Base-by-base conservation (phyloP, 1,140 invertebrate genomes). In the Brachystomella parvula region DNA sequence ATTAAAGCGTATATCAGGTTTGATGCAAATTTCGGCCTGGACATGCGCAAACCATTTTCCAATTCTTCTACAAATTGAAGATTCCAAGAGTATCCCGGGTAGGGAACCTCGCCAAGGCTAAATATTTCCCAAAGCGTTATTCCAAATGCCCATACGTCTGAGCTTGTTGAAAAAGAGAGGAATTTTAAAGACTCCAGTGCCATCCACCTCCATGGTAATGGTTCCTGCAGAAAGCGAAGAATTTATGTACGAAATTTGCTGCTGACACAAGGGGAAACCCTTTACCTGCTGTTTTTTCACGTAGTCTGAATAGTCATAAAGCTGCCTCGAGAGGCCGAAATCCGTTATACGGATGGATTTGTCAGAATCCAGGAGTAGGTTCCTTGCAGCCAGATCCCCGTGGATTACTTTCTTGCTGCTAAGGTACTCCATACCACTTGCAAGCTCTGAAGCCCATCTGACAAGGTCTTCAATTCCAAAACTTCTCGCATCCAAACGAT, bases 341-440 rank as follows among this genome's bases (percentile, higher is more conserved):
- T 71, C 70, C 3, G 68, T 65, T 2, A 71, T 64, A 63, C 69
- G 70, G 12, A 63, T 47, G 19, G 31, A 21, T 24, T 30, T 26
- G 2, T 63, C 53, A 32, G 35, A n/a, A 15, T 39, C 47, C n/a
- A 71, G 21, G 21, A 71, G 67, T 31, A 71, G 49, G 47, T 71
- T 71, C 30, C 70, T 61, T 35, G 70, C 56, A 1, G 70, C 70
- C 15, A 71, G 61, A 47, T 71, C 70, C 29, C 68, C 61, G 33
- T 71, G 70, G 39, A 71, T 53, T 19, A 67, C 66, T 32, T 76
- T 67, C 33, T 76, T 77, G 26, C 67, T 61, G 32, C 74, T 76
- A 31, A 81, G 67, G 68, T 79, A 81, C 28, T 75, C 75, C 79
- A 80, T 79, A 32, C 77, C 79, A 30, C 17, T 63, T n/a, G 47